Evolutionary conservation across 2,797 vertebrate species (phyloP).

Genomic region (Hippopotamyrus pictus): DNA sequence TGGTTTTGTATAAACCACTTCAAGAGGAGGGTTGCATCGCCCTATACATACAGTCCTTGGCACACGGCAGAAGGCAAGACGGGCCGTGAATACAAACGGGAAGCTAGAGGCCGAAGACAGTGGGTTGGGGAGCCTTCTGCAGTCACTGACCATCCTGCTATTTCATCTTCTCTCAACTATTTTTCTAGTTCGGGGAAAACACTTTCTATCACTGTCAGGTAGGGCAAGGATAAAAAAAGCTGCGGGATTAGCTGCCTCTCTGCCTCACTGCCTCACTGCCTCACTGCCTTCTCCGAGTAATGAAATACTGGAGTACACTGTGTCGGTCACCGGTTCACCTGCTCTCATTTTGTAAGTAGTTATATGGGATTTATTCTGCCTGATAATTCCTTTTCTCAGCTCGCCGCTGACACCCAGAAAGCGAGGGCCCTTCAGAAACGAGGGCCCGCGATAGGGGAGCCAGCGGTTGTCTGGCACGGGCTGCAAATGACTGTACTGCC

Average conservation of each 20-base stretch:
- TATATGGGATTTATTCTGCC: slow-evolving; percentile 53
- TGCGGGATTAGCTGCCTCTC: slow-evolving; percentile 62
- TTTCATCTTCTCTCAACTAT: slow-evolving; percentile 67
- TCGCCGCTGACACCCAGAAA: not conserved
- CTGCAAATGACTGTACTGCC: not conserved
- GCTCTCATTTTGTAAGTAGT: slow-evolving; percentile 52
- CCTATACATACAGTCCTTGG: not conserved
- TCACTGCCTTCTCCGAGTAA: slow-evolving; percentile 52
- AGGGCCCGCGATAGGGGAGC: not conserved
- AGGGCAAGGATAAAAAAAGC: slow-evolving; percentile 56
- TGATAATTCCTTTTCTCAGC: slow-evolving; percentile 30
- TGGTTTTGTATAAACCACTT: not conserved
- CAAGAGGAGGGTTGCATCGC: not conserved
- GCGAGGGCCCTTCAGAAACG: not conserved
- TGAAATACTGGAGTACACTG: slow-evolving; percentile 54
- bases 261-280: slow-evolving; percentile 30
- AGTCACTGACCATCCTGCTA: slow-evolving; percentile 65
- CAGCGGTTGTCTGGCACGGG: not conserved
- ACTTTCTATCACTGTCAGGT: slow-evolving; percentile 74
- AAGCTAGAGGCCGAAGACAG: slow-evolving; percentile 42
- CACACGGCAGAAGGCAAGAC: slow-evolving; percentile 38
- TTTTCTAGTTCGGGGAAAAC: slow-evolving; percentile 74
- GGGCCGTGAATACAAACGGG: slow-evolving; percentile 55
- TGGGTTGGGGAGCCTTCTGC: slow-evolving; percentile 51
- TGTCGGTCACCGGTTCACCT: slow-evolving; percentile 41